Evolutionary conservation across 92 coral and sea anemone species (phyloP).

Genomic region (Isaurus tuberculatus): DNA sequence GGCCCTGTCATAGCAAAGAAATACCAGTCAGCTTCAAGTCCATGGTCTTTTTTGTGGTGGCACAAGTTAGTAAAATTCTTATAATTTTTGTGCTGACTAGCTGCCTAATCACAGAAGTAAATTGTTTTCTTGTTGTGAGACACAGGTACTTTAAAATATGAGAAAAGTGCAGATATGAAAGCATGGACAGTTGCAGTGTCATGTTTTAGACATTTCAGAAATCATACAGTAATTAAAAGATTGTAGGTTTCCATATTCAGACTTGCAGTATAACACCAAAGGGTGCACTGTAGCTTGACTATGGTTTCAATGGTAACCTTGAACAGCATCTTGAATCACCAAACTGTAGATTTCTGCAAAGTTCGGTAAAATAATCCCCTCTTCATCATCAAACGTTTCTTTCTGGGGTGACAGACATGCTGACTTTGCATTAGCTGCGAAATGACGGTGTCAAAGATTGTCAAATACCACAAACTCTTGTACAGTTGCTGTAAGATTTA

Average conservation of each 20-base stretch:
- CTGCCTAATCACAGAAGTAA: conserved; percentile 1
- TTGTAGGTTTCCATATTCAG: not conserved
- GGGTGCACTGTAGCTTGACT: no score
- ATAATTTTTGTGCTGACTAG: no score
- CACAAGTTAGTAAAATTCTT: not conserved
- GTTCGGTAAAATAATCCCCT: not conserved
- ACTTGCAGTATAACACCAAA: no score
- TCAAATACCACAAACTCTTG: conserved; percentile 6
- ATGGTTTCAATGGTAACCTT: conserved; percentile 13
- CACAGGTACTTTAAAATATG: conserved; percentile 2
- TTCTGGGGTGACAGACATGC: conserved; percentile 3
- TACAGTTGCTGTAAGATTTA: not conserved
- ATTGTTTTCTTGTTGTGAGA: not conserved
- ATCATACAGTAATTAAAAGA: not conserved
- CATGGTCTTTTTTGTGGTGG: not conserved
- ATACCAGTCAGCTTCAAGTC: not conserved
- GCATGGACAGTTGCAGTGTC: conserved; percentile 47
- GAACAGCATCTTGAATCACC: conserved; percentile 19
- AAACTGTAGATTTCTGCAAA: conserved; percentile 33
- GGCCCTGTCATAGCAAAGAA: no score
- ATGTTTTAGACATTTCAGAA: conserved; percentile 19
- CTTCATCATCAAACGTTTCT: not conserved
- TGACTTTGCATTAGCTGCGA: conserved; percentile 21
- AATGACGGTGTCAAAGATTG: not conserved
- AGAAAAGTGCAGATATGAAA: no score